Percentiles rank a stretch among this genome's conserved stretches.
phyloP scores from a whole-genome alignment of 2,888 invertebrate species.

The Hirtodrosophila confusa region DNA sequence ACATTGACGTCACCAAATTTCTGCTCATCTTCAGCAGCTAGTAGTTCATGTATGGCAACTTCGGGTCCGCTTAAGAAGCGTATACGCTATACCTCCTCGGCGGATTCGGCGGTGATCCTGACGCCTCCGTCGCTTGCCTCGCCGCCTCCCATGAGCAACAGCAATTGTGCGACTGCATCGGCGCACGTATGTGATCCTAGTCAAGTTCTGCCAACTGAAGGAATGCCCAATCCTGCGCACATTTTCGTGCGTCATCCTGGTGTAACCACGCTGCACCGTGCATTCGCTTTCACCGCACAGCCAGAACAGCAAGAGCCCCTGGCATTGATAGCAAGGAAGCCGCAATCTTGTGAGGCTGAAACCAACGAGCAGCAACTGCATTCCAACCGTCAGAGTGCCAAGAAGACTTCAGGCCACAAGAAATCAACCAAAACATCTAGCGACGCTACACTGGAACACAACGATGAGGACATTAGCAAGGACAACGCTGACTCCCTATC shows the following conservation, averaged over 20 bases:
- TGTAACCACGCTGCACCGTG: conserved; percentile 83
- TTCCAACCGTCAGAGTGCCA: conserved; percentile 16
- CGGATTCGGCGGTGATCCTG: conserved; percentile 75
- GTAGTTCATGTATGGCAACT: conserved; percentile 25
- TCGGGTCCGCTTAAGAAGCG: conserved; percentile 89
- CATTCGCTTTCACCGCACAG: conserved; percentile 48
- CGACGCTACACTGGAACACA: conserved; percentile 6
- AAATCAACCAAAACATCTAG: neutral
- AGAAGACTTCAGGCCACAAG: conserved; percentile 18
- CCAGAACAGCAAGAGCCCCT: conserved; percentile 87
- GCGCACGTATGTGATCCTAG: conserved; percentile 87
- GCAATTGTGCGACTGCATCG: conserved; percentile 11
- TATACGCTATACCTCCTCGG: conserved; percentile 85
- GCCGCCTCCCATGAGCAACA: conserved; percentile 65
- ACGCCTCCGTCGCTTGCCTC: conserved; percentile 85
- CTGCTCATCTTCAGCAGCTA: neutral
- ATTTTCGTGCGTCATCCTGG: conserved; percentile 83
- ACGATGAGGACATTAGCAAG: conserved; percentile 22
- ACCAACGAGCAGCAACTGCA: conserved; percentile 13
- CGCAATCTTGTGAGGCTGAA: conserved; percentile 24
- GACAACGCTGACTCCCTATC: conserved; percentile 41
- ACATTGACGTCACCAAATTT: neutral
- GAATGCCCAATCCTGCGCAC: conserved; percentile 85
- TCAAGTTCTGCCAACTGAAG: conserved; percentile 81
- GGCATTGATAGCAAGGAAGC: conserved; percentile 86